Base-by-base conservation (phyloP, 2,113 vertebrate genomes). In the Toxostoma redivivum region DNA sequence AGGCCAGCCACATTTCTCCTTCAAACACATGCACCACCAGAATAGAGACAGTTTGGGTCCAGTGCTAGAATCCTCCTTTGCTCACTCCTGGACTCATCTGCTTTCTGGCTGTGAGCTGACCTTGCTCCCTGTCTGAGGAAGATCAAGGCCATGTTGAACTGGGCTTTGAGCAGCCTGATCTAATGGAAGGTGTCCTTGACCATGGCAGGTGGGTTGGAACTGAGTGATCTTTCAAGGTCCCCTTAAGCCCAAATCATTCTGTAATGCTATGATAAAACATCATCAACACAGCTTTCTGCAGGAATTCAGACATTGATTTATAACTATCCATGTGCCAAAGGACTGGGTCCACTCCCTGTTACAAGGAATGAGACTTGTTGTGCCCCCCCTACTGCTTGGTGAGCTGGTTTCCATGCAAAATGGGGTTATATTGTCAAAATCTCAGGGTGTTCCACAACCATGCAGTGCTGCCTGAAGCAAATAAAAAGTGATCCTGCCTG, bases 271-370 rank as follows among this genome's bases (percentile, higher is more conserved):
- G 27, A 56, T 62, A 20, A 42, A 69, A 77, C 12, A 28, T 62
- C 35, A 69, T 18, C 30, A 42, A 8, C 0, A 0, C 21, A 42
- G 19, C 17, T 83, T 70, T 62, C 56, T 81, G 33, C 27, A 53
- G n/a, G 28, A 35, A 5, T 57, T 79, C 66, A 33, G 71, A 14
- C 5, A 15, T 5, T 33, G 35, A 25, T 45, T 38, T 74, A 10
- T 30, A 27, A 28, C 11, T 19, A 15, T 12, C 4, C 18, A 4
- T 1, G 2, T 33, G 21, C 10, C 35, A 69, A 76, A 15, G 9
- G 19, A 19, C 0, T 0, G 15, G 6, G 11, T 83, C 21, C 0
- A 5, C 9, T 88, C 33, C 4, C 20, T 35, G 3, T 33, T 69
- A 33, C 5, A 77, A 54, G 33, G 31, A 30, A 47, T 53, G 37